Base-by-base conservation (phyloP, 1,140 invertebrate genomes). In the Ptiloglossa arizonensis region DNA sequence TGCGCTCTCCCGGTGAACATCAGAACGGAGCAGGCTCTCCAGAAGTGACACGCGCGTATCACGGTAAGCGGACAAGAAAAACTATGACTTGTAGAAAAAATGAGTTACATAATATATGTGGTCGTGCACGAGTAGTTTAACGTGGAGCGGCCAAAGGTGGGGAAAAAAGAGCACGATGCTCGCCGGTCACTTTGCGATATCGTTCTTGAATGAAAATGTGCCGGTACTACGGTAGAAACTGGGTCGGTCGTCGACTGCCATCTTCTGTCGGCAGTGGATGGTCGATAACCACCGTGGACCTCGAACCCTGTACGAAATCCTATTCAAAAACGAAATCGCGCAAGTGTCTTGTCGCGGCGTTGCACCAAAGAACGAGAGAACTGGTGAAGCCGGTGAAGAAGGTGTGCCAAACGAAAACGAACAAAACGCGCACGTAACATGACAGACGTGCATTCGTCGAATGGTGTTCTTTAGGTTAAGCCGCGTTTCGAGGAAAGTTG, bases 51-150 rank as follows among this genome's bases (percentile, higher is more conserved):
- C 71, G 74, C 69, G 74, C 75, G 74, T 57, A 81, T 82, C 72
- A 80, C 82, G 86, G 85, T 87, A 88, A 88, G 86, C 81, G 69
- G 67, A 85, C 70, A 54, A 74, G 41, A 86, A 82, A 82, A 85
- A 68, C 79, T 69, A 3, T 41, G 24, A 22, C 5, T 29, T 15
- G 6, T 24, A 2, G 13, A 48, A 22, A 64, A 38, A 52, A 66
- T 24, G 0, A 29, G n/a, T 74, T 74, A 27, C 62, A 19, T 67
- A 75, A 75, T 59, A 38, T 24, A 5, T 8, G 6, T 11, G 41
- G 0, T 32, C 48, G 69, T 73, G 68, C 59, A 64, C 41, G 38
- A 44, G 52, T 22, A 38, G 24, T 64, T 29, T 19, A 29, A 73
- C 22, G 15, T 17, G 35, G 24, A 29, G 44, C 17, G 1, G 29